Percentiles rank a stretch among this genome's conserved stretches.
Evolutionary conservation across 2,797 vertebrate genomes (phyloP).

Genomic region (Knipowitschia caucasica): DNA sequence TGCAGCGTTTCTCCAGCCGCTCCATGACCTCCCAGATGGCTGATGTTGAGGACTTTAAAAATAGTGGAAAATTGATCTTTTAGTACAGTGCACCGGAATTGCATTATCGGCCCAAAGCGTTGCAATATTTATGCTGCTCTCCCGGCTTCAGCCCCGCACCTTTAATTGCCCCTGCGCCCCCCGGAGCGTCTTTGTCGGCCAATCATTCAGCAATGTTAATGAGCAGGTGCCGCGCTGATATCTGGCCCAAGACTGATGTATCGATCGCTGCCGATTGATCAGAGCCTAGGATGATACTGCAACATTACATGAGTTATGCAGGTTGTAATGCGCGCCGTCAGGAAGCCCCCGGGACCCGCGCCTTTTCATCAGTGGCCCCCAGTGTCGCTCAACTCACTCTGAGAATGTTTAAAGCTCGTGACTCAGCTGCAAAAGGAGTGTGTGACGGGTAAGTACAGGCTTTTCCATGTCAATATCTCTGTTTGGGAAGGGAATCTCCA

Average conservation of each 20-base stretch:
- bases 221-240: constrained; percentile 59
- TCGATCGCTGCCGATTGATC: constrained; percentile 76
- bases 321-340: constrained; percentile 67
- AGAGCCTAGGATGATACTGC: constrained; percentile 73
- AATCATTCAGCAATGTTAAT: constrained; percentile 74
- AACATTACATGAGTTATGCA: constrained; percentile 77
- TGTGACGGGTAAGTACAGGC: not conserved
- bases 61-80: constrained; percentile 38
- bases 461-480: not conserved
- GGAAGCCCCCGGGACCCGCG: constrained; percentile 42
- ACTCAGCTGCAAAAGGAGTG: not conserved
- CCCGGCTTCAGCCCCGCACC: constrained; percentile 28
- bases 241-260: constrained; percentile 72
- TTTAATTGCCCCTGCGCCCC: constrained; percentile 26
- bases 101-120: constrained; percentile 42
- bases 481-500: not conserved
- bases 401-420: constrained; percentile 23
- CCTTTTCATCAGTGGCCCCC: constrained; percentile 59
- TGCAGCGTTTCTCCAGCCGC: not conserved
- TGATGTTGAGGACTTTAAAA: constrained; percentile 28
- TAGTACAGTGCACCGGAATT: constrained; percentile 28
- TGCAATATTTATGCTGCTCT: constrained; percentile 55
- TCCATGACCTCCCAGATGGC: constrained; percentile 5
- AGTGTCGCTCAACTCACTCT: constrained; percentile 39
- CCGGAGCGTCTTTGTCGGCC: constrained; percentile 45